phyloP scores from a whole-genome alignment of 2,888 invertebrate species.

The Boloria selene region DNA sequence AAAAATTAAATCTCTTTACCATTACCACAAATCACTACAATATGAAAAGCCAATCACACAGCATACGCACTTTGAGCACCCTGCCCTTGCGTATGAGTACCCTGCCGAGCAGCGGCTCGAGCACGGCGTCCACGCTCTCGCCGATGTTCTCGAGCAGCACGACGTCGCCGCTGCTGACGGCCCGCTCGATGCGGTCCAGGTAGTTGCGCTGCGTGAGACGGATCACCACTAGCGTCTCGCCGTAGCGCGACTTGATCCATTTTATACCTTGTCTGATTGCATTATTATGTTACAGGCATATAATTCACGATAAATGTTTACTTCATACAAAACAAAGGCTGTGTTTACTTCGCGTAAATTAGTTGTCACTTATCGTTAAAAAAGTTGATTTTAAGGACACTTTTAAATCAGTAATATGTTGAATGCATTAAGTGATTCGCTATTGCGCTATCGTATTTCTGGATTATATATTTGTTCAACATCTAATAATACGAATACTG shows the following conservation, averaged over 20 bases:
- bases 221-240: slow-evolving; percentile 86
- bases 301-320: too few relatives aligned
- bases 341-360: too few relatives aligned
- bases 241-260: slow-evolving; percentile 96
- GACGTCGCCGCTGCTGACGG: slow-evolving; percentile 87
- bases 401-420: too few relatives aligned
- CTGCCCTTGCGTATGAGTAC: slow-evolving; percentile 94
- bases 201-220: slow-evolving; percentile 92
- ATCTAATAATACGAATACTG: too few relatives aligned
- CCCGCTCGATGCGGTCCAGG: slow-evolving; percentile 90
- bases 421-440: too few relatives aligned
- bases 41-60: not conserved
- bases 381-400: too few relatives aligned
- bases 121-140: slow-evolving; percentile 93
- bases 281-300: too few relatives aligned
- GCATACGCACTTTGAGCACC: slow-evolving; percentile 78
- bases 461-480: too few relatives aligned
- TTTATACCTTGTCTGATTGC: slow-evolving; percentile 89
- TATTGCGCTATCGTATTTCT: too few relatives aligned
- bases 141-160: slow-evolving; percentile 94
- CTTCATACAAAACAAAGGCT: too few relatives aligned
- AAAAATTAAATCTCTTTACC: too few relatives aligned
- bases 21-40: not conserved
- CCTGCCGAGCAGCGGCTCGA: slow-evolving; percentile 93
- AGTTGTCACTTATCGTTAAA: too few relatives aligned